Percentiles rank a stretch among this genome's conserved stretches.
Evolutionary conservation across 2,888 invertebrate species (phyloP).

Genomic region (Thera britannica): DNA sequence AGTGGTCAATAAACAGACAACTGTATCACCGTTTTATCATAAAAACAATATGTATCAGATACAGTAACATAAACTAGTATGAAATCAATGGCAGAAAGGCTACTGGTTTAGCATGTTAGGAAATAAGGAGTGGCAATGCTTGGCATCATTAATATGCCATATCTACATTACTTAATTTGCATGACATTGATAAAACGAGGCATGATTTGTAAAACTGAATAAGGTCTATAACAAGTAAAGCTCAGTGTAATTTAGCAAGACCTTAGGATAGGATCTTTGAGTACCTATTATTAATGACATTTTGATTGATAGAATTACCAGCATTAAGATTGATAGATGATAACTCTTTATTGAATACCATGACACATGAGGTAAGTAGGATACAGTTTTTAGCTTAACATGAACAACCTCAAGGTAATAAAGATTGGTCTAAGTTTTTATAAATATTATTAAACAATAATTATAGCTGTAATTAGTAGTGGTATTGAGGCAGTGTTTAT

Average conservation of each 20-base stretch:
- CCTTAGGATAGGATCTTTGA: not conserved
- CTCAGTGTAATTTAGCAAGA: conserved; percentile 6
- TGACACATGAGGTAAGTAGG: no score
- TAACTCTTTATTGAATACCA: no score
- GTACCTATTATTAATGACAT: not conserved
- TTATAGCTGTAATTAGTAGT: conserved; percentile 2
- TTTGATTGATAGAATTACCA: conserved; percentile 1
- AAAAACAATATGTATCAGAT: conserved; percentile 10
- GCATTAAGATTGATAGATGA: not conserved
- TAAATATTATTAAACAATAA: not conserved
- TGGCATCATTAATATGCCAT: conserved; percentile 9
- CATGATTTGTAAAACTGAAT: conserved; percentile 15
- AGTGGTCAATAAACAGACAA: not conserved
- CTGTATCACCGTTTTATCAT: not conserved
- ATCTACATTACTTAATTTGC: conserved; percentile 27
- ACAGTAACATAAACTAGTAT: conserved; percentile 6
- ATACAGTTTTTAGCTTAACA: no score
- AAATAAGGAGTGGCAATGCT: conserved; percentile 21
- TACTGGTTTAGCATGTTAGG: conserved; percentile 12
- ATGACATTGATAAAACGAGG: conserved; percentile 25
- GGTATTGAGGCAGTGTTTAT: not conserved
- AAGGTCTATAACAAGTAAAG: not conserved
- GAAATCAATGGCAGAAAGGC: conserved; percentile 9
- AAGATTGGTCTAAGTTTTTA: not conserved
- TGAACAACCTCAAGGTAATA: no score